Conservation (phyloP, 1,140 invertebrate species). For the Drosophila grimshawi region DNA sequence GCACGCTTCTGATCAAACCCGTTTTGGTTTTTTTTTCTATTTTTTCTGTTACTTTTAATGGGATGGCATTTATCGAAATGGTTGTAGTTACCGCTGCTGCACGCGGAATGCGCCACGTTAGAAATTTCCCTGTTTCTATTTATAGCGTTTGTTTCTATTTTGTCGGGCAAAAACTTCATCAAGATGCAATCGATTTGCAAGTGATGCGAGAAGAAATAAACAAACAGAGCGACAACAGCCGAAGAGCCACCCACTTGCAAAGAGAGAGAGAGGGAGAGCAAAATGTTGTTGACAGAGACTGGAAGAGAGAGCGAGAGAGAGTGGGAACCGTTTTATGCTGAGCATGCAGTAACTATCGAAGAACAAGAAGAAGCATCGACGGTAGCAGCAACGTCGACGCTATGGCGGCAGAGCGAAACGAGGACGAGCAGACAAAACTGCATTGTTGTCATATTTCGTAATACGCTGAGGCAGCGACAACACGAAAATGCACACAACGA, state of each 20-base stretch:
- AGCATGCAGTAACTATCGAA: conserved; percentile 48
- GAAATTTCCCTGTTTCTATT: conserved; percentile 76
- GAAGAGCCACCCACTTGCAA: conserved; percentile 63
- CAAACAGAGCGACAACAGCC: conserved; percentile 45
- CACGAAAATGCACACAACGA: conserved; percentile 35
- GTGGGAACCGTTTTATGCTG: conserved; percentile 51
- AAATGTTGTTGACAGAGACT: not conserved
- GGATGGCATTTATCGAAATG: conserved; percentile 69
- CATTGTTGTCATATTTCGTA: conserved; percentile 84
- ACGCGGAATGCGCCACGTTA: conserved; percentile 60
- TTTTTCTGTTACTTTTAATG: conserved; percentile 27
- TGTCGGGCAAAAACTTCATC: conserved; percentile 52
- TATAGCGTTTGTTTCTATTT: conserved; percentile 42
- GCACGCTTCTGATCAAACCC: conserved; percentile 74
- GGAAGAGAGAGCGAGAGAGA: conserved; percentile 25
- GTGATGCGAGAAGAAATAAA: conserved; percentile 61
- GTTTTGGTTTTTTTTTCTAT: conserved; percentile 52
- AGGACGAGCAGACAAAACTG: conserved; percentile 75
- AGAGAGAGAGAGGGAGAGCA: conserved; percentile 27
- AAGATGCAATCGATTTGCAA: conserved; percentile 77
- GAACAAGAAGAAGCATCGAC: conserved; percentile 24
- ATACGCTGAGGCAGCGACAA: conserved; percentile 72
- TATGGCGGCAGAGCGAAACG: conserved; percentile 67
- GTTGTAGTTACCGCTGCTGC: conserved; percentile 45
- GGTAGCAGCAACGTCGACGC: conserved; percentile 29